These are phyloP conservation scores for Hyposoter didymator DNA, from an alignment of 2,888 invertebrate species.

Conservation along the genomic window DNA sequence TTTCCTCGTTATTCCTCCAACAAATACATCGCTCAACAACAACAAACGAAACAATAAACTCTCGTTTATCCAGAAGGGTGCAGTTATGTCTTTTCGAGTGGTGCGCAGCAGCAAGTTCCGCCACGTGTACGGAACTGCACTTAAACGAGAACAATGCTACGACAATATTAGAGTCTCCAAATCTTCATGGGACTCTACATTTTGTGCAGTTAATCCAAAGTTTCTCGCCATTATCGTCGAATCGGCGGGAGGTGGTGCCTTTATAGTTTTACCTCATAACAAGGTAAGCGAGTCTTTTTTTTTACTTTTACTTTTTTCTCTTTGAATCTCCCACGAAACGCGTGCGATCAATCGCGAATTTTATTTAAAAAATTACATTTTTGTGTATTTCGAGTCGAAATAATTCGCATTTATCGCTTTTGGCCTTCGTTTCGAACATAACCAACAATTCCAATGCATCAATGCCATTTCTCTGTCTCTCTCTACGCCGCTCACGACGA, in stretches of 20 bases:
- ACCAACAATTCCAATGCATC: conserved; percentile 65
- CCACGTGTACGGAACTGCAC: conserved; percentile 96
- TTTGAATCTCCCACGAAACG: neutral
- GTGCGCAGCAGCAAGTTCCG: conserved; percentile 99
- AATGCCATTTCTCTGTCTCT: conserved; percentile 33
- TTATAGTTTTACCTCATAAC: conserved; percentile 96
- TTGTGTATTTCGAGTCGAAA: conserved; percentile 4
- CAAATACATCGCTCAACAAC: conserved; percentile 5
- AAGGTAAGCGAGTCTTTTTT: conserved; percentile 87
- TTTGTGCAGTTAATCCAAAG: conserved; percentile 99
- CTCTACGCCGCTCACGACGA: conserved; percentile 49
- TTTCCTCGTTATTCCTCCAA: conserved; percentile 50
- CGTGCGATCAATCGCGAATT: neutral
- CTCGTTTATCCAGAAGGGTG: conserved; percentile 72
- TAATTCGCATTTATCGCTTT: conserved; percentile 62
- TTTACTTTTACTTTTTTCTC: conserved; percentile 5
- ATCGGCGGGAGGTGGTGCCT: conserved; percentile 97
- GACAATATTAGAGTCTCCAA: conserved; percentile 98
- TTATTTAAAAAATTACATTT: neutral
- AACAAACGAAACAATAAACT: conserved; percentile 18
- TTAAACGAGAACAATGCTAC: conserved; percentile 98
- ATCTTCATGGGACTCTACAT: conserved; percentile 99
- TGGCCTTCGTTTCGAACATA: conserved; percentile 62
- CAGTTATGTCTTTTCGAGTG: conserved; percentile 96
- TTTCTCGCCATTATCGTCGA: conserved; percentile 99